A percentile compares a stretch with the other conserved stretches of the same genome.
Evolutionary conservation across 2,113 vertebrate species (phyloP).

Genomic region (Nycticorax nycticorax): DNA sequence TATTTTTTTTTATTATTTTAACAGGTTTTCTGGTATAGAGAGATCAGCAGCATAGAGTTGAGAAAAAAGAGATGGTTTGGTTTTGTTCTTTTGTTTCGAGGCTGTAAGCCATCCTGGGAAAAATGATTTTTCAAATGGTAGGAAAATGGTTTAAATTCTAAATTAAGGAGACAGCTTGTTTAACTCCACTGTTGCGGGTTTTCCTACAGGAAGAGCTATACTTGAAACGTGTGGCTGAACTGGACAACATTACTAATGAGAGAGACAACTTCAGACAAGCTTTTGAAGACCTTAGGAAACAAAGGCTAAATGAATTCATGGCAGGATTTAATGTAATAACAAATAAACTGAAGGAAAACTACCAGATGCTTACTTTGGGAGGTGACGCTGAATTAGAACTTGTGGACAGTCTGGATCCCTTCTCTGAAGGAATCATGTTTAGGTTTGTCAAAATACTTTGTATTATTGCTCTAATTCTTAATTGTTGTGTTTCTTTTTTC

Average conservation of each 20-base stretch:
- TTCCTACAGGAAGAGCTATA: constrained; percentile 88
- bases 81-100: neutral
- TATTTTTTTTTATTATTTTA: neutral
- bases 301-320: constrained; percentile 96
- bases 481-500: neutral
- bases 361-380: constrained; percentile 97
- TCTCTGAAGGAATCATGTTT: constrained; percentile 97
- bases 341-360: constrained; percentile 97
- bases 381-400: constrained; percentile 97
- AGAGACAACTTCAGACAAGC: constrained; percentile 87
- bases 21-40: neutral
- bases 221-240: constrained; percentile 88
- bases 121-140: neutral
- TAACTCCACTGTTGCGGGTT: neutral
- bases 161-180: neutral
- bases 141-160: neutral
- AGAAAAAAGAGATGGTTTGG: neutral
- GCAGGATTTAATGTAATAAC: constrained; percentile 95
- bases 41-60: neutral
- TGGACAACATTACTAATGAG: constrained; percentile 88
- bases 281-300: constrained; percentile 90
- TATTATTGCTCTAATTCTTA: neutral
- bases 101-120: neutral
- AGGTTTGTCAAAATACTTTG: constrained; percentile 76
- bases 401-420: constrained; percentile 96